These are phyloP conservation scores for Peromyscus nudipes DNA, from an alignment of 2,797 vertebrate species.

Conservation along the genomic window DNA sequence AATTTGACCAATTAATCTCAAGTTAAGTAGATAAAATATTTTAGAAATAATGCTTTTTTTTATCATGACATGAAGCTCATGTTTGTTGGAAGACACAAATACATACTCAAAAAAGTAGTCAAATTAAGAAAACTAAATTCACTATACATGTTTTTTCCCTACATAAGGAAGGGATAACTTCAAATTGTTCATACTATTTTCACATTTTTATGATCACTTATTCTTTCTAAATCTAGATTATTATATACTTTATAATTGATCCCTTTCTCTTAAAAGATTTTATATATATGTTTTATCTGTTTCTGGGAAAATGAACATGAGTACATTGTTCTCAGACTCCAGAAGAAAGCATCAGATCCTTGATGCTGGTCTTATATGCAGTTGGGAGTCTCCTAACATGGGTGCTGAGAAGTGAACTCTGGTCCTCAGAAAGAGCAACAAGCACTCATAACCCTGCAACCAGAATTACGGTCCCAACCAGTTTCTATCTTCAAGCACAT, in stretches of 20 bases:
- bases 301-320: neutral
- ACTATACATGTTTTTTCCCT: neutral
- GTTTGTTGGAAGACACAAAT: constrained; percentile 36
- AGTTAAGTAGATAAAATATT: constrained; percentile 27
- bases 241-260: neutral
- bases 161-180: neutral
- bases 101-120: neutral
- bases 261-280: neutral
- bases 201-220: neutral
- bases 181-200: neutral
- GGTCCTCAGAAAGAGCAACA: neutral
- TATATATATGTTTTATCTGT: neutral
- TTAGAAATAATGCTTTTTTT: neutral
- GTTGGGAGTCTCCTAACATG: neutral
- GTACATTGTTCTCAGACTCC: no score
- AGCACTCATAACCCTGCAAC: neutral
- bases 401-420: neutral
- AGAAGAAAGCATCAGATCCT: neutral
- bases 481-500: neutral
- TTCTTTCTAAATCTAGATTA: neutral
- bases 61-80: neutral
- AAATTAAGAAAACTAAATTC: neutral
- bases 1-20: neutral
- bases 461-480: neutral
- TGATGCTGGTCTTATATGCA: neutral